Conservation (phyloP, 1,140 invertebrate species). For the Nomia melanderi region DNA sequence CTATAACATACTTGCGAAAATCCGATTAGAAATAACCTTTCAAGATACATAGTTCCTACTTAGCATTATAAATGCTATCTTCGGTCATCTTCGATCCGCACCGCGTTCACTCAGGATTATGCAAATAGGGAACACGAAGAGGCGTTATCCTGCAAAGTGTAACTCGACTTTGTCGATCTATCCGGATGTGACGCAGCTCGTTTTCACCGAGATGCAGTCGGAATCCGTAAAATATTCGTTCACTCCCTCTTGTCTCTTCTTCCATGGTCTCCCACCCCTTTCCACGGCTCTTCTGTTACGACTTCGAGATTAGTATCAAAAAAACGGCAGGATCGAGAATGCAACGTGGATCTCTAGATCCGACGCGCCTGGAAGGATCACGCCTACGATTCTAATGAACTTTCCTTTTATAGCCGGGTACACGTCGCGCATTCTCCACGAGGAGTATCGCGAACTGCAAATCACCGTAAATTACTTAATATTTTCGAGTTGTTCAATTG, state of each 20-base stretch:
- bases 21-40: slow-evolving; percentile 5
- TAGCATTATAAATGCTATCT: slow-evolving; percentile 31
- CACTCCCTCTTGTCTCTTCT: not conserved
- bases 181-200: slow-evolving; percentile 61
- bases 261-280: not conserved
- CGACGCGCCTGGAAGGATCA: not conserved
- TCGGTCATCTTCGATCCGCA: slow-evolving; percentile 10
- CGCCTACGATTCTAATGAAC: slow-evolving; percentile 10
- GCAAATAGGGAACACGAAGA: slow-evolving; percentile 35
- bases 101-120: slow-evolving; percentile 37
- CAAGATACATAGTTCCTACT: slow-evolving; percentile 6
- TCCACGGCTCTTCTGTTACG: not conserved
- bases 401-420: not conserved
- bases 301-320: slow-evolving; percentile 36
- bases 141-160: slow-evolving; percentile 30
- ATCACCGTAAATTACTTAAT: not conserved
- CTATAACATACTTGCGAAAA: not conserved
- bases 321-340: slow-evolving; percentile 3
- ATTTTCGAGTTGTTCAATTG: too few species aligned
- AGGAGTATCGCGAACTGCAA: not conserved
- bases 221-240: slow-evolving; percentile 56
- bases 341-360: not conserved
- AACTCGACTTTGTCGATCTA: slow-evolving; percentile 27
- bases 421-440: not conserved
- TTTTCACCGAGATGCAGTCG: slow-evolving; percentile 59